Conservation (phyloP, 2,888 invertebrate genomes). For the Apamea anceps region DNA sequence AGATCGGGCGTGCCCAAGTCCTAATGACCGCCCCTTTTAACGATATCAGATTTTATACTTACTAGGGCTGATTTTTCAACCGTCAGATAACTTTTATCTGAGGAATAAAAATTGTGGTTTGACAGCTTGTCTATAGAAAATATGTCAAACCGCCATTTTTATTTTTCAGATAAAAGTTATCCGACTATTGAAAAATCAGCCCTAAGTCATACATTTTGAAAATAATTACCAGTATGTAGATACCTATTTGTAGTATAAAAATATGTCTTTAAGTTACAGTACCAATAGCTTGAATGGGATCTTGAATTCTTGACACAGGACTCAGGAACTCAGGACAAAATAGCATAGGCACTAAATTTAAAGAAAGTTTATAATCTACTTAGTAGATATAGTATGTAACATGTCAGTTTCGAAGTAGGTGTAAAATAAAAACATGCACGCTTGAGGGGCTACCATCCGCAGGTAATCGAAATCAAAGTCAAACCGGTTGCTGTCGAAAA, state of each 20-base stretch:
- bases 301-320: background rate
- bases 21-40: background rate
- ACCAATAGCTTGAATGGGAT: background rate
- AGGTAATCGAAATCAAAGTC: slow-evolving; percentile 29
- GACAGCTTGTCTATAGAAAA: background rate
- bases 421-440: background rate
- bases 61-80: background rate
- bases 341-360: background rate
- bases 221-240: background rate
- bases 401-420: background rate
- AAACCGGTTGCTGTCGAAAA: slow-evolving; percentile 62
- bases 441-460: slow-evolving; percentile 6
- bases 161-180: background rate
- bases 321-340: background rate
- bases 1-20: background rate
- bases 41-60: background rate
- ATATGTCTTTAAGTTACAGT: background rate
- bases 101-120: background rate
- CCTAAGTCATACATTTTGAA: background rate
- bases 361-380: background rate
- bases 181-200: no score
- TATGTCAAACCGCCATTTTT: background rate
- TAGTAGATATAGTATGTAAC: background rate
- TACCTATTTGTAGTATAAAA: background rate
- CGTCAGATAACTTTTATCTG: background rate